Evolutionary conservation across 2,888 invertebrate genomes (phyloP).

Genomic region (Zaprionus obscuricornis): DNA sequence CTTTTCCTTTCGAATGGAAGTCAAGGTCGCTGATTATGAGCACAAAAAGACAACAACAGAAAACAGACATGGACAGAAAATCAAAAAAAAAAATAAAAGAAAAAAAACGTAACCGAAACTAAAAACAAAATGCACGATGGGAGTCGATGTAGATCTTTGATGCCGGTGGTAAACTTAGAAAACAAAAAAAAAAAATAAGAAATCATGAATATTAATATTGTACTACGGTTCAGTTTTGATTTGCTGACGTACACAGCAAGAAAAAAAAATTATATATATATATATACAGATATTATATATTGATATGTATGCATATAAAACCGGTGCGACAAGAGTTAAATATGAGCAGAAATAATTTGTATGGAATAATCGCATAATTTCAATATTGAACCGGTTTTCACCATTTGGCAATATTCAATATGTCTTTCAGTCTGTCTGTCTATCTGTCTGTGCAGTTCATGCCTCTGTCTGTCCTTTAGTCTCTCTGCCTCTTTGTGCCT

Average conservation of each 20-base stretch:
- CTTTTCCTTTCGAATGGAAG: conserved; percentile 74
- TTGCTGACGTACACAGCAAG: conserved; percentile 17
- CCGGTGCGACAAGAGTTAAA: conserved; percentile 35
- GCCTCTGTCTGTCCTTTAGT: too few relatives aligned
- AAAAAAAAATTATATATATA: background rate
- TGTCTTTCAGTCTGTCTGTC: too few relatives aligned
- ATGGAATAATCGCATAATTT: conserved; percentile 43
- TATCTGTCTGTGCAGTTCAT: too few relatives aligned
- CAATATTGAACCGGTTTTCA: conserved; percentile 55
- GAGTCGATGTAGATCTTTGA: too few relatives aligned
- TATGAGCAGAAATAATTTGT: conserved; percentile 23
- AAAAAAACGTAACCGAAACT: conserved; percentile 26
- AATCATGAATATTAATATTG: conserved; percentile 66
- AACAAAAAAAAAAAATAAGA: too few relatives aligned
- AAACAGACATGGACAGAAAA: too few relatives aligned
- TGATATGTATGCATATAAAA: conserved; percentile 31
- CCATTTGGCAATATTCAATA: conserved; percentile 50
- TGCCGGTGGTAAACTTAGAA: conserved; percentile 34
- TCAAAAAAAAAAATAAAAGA: background rate
- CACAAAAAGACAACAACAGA: conserved; percentile 7
- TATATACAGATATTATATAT: background rate
- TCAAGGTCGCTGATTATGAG: conserved; percentile 61
- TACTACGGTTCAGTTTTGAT: conserved; percentile 38
- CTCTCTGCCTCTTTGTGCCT: too few relatives aligned
- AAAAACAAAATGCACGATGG: conserved; percentile 25